Conservation (phyloP, 1,140 invertebrate species). For the Metopolophium dirhodum region DNA sequence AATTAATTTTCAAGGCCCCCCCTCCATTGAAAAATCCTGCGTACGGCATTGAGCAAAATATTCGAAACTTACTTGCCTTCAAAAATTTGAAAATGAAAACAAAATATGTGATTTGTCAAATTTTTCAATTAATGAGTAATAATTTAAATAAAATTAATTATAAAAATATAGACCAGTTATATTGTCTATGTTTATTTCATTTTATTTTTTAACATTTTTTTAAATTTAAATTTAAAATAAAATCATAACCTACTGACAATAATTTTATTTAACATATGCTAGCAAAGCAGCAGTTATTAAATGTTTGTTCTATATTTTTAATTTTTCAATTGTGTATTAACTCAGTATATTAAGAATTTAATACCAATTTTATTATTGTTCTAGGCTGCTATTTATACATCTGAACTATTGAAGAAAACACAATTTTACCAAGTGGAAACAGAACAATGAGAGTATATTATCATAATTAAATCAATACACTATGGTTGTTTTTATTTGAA, state of each 20-base stretch:
- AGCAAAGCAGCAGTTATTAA: background rate
- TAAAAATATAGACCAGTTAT: background rate
- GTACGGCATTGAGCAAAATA: no score
- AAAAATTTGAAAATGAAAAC: no score
- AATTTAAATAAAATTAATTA: background rate
- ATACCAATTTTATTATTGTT: background rate
- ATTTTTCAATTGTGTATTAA: background rate
- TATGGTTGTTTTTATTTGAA: background rate
- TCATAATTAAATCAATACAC: background rate
- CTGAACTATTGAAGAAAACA: constrained; percentile 28
- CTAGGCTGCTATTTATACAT: constrained; percentile 34
- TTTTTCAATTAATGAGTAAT: background rate
- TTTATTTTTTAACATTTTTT: background rate
- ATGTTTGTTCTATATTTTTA: background rate
- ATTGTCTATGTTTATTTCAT: background rate
- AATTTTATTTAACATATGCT: background rate
- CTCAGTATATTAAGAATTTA: background rate
- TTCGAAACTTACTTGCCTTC: no score
- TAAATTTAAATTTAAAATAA: no score
- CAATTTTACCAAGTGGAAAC: constrained; percentile 16
- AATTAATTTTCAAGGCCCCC: no score
- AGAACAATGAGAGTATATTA: background rate
- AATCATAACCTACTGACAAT: background rate
- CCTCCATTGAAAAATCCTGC: no score
- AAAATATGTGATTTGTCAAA: no score